phyloP scores from a whole-genome alignment of 2,888 invertebrate species.

The Pseudococcus jackbeardsleyi region DNA sequence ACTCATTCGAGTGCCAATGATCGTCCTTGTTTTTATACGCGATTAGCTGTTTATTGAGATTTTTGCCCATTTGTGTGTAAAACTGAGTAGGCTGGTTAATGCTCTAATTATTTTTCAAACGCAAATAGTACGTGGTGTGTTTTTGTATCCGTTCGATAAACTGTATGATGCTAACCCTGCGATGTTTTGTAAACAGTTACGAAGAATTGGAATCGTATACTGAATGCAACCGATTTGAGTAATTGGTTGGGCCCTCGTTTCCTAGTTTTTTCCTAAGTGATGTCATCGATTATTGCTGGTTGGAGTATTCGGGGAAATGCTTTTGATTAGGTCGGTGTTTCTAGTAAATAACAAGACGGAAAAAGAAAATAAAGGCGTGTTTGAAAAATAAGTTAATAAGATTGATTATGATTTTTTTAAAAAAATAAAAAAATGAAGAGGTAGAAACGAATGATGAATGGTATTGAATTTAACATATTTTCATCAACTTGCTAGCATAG shows the following conservation, averaged over 20 bases:
- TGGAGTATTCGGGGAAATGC: background rate
- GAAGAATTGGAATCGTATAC: background rate
- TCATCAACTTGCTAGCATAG: too few relatives aligned
- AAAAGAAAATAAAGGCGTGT: too few relatives aligned
- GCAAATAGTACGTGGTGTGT: background rate
- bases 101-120: background rate
- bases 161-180: background rate
- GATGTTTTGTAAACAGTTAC: background rate
- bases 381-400: too few relatives aligned
- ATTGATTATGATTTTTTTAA: too few relatives aligned
- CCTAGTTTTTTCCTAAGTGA: background rate
- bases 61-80: background rate
- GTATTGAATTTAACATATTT: too few relatives aligned
- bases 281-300: background rate
- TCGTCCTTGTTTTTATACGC: slow-evolving; percentile 9
- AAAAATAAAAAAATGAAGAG: too few relatives aligned
- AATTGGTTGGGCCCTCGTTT: background rate
- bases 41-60: slow-evolving; percentile 9
- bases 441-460: too few relatives aligned
- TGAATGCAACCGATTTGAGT: background rate
- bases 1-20: background rate
- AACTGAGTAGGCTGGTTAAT: background rate
- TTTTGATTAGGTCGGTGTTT: too few relatives aligned
- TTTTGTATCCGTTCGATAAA: background rate
- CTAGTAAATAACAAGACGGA: too few relatives aligned